Evolutionary conservation across 2,113 vertebrate species (phyloP), one percentile per base, ranked within the genome.

Genomic region (Ursus arctos): DNA sequence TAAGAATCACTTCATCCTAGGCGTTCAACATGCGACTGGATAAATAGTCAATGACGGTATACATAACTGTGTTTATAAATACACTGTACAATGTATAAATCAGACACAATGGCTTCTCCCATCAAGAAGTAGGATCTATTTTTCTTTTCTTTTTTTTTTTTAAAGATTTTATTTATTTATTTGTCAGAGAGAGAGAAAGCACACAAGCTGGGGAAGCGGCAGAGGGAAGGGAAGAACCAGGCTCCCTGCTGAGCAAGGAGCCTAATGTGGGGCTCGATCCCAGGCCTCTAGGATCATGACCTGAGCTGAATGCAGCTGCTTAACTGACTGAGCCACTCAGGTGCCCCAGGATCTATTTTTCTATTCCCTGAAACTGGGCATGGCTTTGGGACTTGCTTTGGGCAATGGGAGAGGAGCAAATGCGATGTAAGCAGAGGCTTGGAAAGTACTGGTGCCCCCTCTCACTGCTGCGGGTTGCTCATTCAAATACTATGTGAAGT

Each of bases 1-100:
- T 80, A 91, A 59, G 63, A 90, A 43, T 80, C 81, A 76, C 74
- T 43, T 67, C 36, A 93, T 85, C 93, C 43, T 84, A 84, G 71
- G 21, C 47, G 8, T 63, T 63, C 47, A 80, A 59, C 47, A 76
- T 67, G 16, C 7, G 76, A 76, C 12, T 28, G 72, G 72, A 81
- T 74, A 57, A 18, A 26, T 26, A 36, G 24, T 57, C 65, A 31
- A 63, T 33, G 22, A 69, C 51, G 71, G 71, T 40, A 53, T 40
- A 88, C 47, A n/a, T n/a, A 84, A 55, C 2, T 53, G 9, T 1
- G 51, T 24, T 93, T 71, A 71, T 53, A 53, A 89, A 51, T 67
- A 67, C 79, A 47, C 4, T n/a, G 9, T 28, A 83, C 57, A 53
- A 3, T 21, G 18, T 26, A 79, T 63, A 82, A 89, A 36, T 81